These are phyloP conservation scores for Tichodroma muraria DNA, from an alignment of 2,113 vertebrate species.

Conservation along the genomic window DNA sequence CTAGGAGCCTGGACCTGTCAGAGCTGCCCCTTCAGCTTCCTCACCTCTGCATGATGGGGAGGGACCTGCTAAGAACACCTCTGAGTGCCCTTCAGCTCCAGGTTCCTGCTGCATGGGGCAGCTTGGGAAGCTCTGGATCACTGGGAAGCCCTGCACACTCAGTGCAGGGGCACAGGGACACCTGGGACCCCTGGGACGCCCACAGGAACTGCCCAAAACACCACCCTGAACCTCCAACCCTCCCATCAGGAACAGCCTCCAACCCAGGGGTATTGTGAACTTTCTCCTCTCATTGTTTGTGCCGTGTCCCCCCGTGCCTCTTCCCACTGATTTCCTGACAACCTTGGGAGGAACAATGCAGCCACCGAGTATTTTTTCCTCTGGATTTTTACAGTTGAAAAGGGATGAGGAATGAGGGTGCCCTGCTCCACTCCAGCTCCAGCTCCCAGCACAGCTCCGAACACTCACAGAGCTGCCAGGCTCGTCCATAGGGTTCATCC, in stretches of 20 bases:
- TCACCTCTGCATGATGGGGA: fast-evolving
- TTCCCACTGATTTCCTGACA: slow-evolving; percentile 11
- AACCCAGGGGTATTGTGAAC: background rate
- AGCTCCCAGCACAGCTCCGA: background rate
- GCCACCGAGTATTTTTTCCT: background rate
- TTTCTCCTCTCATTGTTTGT: slow-evolving; percentile 32
- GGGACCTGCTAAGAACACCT: background rate
- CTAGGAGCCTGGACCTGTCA: background rate
- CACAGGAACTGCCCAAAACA: background rate
- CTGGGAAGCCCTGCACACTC: background rate
- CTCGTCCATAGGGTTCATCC: background rate
- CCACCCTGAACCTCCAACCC: background rate
- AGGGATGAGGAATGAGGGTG: background rate
- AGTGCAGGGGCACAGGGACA: background rate
- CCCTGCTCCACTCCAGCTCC: background rate
- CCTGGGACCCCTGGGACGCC: too few relatives aligned
- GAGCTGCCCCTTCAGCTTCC: background rate
- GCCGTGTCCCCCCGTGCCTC: background rate
- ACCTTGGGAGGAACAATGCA: slow-evolving; percentile 24
- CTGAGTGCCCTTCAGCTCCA: fast-evolving
- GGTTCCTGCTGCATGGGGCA: background rate
- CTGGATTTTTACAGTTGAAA: background rate
- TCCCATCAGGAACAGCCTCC: background rate
- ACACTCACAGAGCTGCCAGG: background rate
- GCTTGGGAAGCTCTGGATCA: background rate